Base-by-base conservation (phyloP, 2,888 invertebrate genomes). In the Seladonia tumulorum region DNA sequence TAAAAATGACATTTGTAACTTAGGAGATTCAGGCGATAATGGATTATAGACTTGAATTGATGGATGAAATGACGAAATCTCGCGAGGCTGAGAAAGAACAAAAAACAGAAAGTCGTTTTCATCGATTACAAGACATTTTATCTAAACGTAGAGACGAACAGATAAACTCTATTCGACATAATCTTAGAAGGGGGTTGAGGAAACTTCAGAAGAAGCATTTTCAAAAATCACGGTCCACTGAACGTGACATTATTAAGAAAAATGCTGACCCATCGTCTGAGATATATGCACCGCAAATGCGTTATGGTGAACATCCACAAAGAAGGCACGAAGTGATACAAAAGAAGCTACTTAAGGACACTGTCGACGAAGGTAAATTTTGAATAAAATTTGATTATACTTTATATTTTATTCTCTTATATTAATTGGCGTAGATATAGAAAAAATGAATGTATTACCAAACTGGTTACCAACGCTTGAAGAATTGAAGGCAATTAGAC, bases 21-120 rank as follows among this genome's bases (percentile, higher is more conserved):
- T 90, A 97, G 96, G 97, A 97, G 93, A 97, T 98, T 86, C 96
- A 97, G 91, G 97, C 97, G 86, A 96, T 97, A 25, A 97, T 97
- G 94, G 96, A 96, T 90, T 95, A 97, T 49, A 96, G 98, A 0
- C 94, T 98, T 90, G 96, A 97, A 82, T 95, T 98, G 77, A 96
- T 98, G n/a, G 96, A 97, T 85, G 95, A 97, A 78, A 94, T 97
- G 90, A 95, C 97, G 81, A 94, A 96, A 70, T 95, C 96, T 81
- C 94, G 96, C 76, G 96, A 97, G 5, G 94, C 95, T 57, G 95
- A 95, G 80, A 94, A 95, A 49, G 95, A 95, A 12, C 94, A 92
- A 2, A 94, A 96, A 16, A 95, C 95, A 2, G 95, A 96, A 77
- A 90, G 86, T 42, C 91, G 94, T 77, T 90, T 93, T 22, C 76